These are phyloP conservation scores for Thryonomys swinderianus DNA, from an alignment of 2,113 vertebrate genomes.

Conservation along the genomic window DNA sequence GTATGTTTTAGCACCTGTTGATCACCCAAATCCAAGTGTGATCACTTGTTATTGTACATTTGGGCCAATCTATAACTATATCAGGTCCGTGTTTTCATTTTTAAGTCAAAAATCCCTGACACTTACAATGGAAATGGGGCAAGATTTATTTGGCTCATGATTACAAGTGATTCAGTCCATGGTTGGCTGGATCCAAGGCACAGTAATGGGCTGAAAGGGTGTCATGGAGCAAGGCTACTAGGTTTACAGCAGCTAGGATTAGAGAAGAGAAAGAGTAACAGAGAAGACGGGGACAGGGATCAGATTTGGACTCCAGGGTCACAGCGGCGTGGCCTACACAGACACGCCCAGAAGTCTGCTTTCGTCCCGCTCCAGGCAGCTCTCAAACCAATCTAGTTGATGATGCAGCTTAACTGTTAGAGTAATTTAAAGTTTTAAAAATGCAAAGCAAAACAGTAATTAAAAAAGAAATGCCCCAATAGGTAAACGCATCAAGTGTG, in stretches of 20 bases:
- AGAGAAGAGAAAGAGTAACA: neutral
- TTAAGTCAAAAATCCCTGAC: neutral
- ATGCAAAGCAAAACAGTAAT: neutral
- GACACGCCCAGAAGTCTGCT: neutral
- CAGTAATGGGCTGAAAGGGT: too few relatives aligned
- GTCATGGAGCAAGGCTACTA: neutral
- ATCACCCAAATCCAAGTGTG: neutral
- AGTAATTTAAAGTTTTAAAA: neutral
- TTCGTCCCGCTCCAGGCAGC: neutral
- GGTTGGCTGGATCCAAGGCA: neutral
- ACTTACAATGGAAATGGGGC: neutral
- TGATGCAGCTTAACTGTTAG: neutral
- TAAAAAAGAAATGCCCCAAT: neutral
- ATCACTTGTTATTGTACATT: neutral
- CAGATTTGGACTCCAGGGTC: too few relatives aligned
- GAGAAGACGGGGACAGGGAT: neutral
- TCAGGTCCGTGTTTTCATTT: too few relatives aligned
- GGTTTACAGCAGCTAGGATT: neutral
- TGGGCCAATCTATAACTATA: neutral
- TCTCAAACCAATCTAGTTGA: neutral
- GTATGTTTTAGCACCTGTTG: fast-evolving
- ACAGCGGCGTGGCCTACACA: neutral
- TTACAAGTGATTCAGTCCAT: too few relatives aligned
- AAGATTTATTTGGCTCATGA: neutral
- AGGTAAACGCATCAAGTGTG: neutral